These are phyloP conservation scores for Alfaro cultratus DNA, from an alignment of 2,797 vertebrate genomes.

Conservation along the genomic window DNA sequence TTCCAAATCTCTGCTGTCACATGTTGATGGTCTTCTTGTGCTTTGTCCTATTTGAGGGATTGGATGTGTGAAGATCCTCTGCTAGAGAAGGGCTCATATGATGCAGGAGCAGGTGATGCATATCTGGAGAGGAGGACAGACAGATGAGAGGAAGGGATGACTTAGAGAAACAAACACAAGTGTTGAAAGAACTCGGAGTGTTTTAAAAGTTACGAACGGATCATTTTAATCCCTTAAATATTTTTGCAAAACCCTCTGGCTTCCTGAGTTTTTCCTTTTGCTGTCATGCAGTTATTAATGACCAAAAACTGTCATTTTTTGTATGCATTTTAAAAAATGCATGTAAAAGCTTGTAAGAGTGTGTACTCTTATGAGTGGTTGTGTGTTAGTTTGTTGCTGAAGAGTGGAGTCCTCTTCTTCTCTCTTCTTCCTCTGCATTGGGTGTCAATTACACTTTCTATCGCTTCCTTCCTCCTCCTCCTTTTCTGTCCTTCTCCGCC, in stretches of 20 bases:
- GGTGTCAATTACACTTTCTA: slow-evolving; percentile 40
- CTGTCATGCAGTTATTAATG: background rate
- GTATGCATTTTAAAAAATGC: background rate
- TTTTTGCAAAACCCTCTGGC: background rate
- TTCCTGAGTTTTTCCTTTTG: background rate
- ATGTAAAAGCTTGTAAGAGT: slow-evolving; percentile 14
- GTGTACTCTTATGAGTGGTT: slow-evolving; percentile 11
- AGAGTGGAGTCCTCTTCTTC: slow-evolving; percentile 24
- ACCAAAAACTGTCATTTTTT: background rate
- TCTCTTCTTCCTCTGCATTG: slow-evolving; percentile 36
- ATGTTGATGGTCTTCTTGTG: slow-evolving; percentile 21
- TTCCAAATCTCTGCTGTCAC: background rate
- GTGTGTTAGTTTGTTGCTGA: slow-evolving; percentile 40
- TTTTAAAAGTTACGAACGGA: slow-evolving; percentile 14
- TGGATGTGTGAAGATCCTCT: slow-evolving; percentile 23
- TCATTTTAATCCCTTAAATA: slow-evolving; percentile 13
- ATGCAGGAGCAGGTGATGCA: slow-evolving; percentile 38
- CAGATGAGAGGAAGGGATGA: slow-evolving; percentile 48
- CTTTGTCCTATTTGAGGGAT: slow-evolving; percentile 26
- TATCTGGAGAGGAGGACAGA: slow-evolving; percentile 23
- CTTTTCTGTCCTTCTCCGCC: slow-evolving; percentile 7
- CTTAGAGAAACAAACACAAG: slow-evolving; percentile 26
- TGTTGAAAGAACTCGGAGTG: background rate
- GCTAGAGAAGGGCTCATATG: slow-evolving; percentile 14
- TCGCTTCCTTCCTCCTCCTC: slow-evolving; percentile 4